phyloP scores from a whole-genome alignment of 2,888 invertebrate genomes.

The Athalia circularis region DNA sequence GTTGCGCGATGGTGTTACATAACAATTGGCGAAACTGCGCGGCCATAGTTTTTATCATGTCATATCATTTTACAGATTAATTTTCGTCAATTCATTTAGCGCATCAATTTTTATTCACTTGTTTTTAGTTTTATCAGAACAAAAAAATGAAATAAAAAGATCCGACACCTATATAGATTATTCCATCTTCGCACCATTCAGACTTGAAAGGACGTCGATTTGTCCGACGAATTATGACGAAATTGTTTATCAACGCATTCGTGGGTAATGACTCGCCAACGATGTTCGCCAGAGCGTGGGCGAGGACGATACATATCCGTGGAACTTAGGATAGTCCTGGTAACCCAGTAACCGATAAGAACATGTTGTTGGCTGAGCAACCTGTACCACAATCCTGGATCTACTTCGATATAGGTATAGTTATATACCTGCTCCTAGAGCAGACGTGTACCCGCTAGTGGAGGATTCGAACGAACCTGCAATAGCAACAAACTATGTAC shows the following conservation, averaged over 20 bases:
- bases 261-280: not conserved
- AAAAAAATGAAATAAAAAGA: too few relatives aligned
- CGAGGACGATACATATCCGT: not conserved
- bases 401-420: not conserved
- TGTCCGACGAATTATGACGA: conserved; percentile 20
- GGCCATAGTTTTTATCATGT: not conserved
- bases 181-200: not conserved
- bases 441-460: conserved; percentile 1
- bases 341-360: conserved; percentile 46
- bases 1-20: conserved; percentile 2
- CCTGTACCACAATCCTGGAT: conserved; percentile 13
- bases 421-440: not conserved
- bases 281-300: not conserved
- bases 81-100: too few relatives aligned
- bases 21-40: conserved; percentile 1
- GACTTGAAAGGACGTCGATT: not conserved
- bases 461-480: conserved; percentile 34
- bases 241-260: conserved; percentile 28
- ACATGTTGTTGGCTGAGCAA: conserved; percentile 5
- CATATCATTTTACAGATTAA: too few relatives aligned
- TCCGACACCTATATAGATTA: too few relatives aligned
- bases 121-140: too few relatives aligned
- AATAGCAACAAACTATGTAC: not conserved
- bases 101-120: too few relatives aligned
- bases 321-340: conserved; percentile 30